Conservation (phyloP, 1,140 invertebrate genomes). For the Rhopalosiphum padi region DNA sequence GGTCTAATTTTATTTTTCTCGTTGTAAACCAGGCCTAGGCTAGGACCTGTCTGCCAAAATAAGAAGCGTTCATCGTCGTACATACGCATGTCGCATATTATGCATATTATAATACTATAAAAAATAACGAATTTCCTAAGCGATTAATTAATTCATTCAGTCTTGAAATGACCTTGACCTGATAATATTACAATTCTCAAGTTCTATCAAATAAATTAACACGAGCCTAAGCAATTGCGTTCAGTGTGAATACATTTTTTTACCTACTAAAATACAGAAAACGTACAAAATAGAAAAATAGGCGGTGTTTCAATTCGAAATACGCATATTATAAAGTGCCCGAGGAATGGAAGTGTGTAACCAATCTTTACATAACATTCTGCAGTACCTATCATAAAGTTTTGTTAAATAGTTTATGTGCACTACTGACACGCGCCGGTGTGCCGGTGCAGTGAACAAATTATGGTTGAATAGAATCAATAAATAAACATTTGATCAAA, state of each 20-base stretch:
- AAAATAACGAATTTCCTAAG: not conserved
- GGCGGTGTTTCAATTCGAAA: not conserved
- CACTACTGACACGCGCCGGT: not conserved
- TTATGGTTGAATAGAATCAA: constrained; percentile 6
- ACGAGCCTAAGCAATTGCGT: not conserved
- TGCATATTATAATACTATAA: not conserved
- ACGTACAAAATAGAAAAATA: not conserved
- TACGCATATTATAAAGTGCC: not conserved
- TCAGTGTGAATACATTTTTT: not conserved
- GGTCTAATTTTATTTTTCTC: constrained; percentile 6
- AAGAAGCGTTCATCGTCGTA: not conserved
- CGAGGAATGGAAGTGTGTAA: not conserved
- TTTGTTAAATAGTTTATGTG: not conserved
- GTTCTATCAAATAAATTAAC: not conserved
- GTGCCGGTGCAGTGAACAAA: not conserved
- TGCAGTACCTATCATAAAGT: not conserved
- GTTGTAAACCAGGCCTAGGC: not conserved
- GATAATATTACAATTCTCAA: not conserved
- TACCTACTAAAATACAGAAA: not conserved
- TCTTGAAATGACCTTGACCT: not conserved
- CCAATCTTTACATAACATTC: not conserved
- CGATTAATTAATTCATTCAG: not conserved
- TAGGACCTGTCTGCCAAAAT: not conserved
- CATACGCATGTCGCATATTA: not conserved
- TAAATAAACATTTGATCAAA: constrained; percentile 16